Evolutionary conservation across 30 jellyfish, hydroid and myxozoan genomes (phyloP).

Genomic region (Pseudorhiza aurosa): DNA sequence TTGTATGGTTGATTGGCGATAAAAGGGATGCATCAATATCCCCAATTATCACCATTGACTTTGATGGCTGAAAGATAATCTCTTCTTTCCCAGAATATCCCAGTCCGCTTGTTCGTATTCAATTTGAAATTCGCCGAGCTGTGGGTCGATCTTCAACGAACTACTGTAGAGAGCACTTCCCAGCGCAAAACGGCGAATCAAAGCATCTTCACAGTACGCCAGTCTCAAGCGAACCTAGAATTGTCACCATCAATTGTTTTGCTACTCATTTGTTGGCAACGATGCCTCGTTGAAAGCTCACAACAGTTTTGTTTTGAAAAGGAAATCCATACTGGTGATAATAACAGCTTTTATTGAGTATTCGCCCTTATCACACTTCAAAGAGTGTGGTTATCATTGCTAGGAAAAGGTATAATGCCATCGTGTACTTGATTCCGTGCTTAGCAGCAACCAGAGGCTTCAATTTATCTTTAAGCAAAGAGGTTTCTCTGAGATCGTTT

Average conservation of each 20-base stretch:
- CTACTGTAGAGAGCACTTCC: no score
- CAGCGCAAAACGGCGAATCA: not conserved
- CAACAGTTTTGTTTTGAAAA: not conserved
- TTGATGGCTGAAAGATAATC: slow-evolving; percentile 16
- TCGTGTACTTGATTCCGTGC: no score
- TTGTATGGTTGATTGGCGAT: slow-evolving; percentile 46
- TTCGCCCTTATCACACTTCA: no score
- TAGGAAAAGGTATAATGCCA: no score
- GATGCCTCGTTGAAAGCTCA: not conserved
- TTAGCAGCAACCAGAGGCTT: no score
- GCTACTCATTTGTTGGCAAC: slow-evolving; percentile 10
- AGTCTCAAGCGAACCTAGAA: not conserved
- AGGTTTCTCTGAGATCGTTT: no score
- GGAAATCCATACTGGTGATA: slow-evolving; percentile 18
- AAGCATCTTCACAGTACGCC: not conserved
- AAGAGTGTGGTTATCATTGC: no score
- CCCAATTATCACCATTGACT: slow-evolving; percentile 21
- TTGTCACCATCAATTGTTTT: slow-evolving; percentile 10
- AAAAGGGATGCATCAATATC: slow-evolving; percentile 21
- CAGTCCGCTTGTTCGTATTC: not conserved
- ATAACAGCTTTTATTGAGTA: no score
- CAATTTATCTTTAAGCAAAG: no score
- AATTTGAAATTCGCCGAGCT: not conserved
- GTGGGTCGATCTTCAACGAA: no score
- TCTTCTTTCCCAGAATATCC: not conserved